These are phyloP conservation scores for Drosophila ochracea DNA, from an alignment of 2,888 invertebrate genomes.

Conservation along the genomic window DNA sequence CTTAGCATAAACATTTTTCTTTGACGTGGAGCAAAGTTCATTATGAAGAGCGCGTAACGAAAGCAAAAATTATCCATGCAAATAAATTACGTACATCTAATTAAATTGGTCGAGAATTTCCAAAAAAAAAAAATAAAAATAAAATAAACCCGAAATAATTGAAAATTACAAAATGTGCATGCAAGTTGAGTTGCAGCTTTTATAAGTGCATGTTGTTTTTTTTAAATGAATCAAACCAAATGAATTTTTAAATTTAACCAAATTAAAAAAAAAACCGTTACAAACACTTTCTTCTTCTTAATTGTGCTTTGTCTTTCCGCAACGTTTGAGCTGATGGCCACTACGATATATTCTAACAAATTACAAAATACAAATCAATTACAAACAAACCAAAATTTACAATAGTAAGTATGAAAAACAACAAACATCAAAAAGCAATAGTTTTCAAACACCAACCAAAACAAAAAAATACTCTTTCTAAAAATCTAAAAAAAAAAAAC, in stretches of 20 bases:
- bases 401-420: conserved; percentile 84
- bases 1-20: conserved; percentile 60
- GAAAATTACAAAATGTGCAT: conserved; percentile 44
- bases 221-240: conserved; percentile 40
- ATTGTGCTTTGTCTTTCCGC: conserved; percentile 86
- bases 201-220: conserved; percentile 52
- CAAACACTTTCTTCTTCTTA: conserved; percentile 82
- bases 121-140: conserved; percentile 24
- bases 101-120: conserved; percentile 47
- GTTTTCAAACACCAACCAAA: conserved; percentile 36
- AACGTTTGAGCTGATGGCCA: conserved; percentile 86
- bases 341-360: conserved; percentile 84
- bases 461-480: conserved; percentile 27
- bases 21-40: conserved; percentile 78
- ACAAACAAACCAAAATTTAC: conserved; percentile 81
- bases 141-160: neutral
- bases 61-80: conserved; percentile 14
- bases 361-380: conserved; percentile 81
- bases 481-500: conserved; percentile 33
- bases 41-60: conserved; percentile 69
- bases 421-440: conserved; percentile 48
- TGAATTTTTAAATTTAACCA: conserved; percentile 48
- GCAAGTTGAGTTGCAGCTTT: conserved; percentile 37
- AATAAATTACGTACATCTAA: conserved; percentile 11
- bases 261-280: conserved; percentile 59